These are phyloP conservation scores for Rhagoletis zephyria DNA, from an alignment of 1,140 invertebrate genomes.

Conservation along the genomic window DNA sequence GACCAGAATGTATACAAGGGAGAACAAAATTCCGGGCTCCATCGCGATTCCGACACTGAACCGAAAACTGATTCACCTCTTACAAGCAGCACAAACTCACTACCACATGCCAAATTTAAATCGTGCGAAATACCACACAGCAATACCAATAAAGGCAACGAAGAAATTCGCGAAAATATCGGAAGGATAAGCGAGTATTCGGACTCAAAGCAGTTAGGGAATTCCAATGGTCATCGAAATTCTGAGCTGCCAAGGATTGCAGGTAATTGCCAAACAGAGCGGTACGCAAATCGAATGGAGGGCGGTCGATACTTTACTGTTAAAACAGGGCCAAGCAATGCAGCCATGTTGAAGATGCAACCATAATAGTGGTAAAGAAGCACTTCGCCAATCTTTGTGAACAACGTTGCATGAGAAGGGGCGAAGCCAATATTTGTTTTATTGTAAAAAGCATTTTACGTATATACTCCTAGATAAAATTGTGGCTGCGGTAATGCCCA, in stretches of 20 bases:
- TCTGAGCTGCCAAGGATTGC: neutral
- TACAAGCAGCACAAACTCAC: conserved; percentile 6
- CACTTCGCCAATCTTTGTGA: neutral
- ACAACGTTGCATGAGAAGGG: neutral
- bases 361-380: neutral
- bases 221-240: neutral
- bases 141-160: neutral
- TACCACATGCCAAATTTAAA: neutral
- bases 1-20: neutral
- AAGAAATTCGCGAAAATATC: neutral
- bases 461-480: neutral
- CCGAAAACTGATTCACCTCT: neutral
- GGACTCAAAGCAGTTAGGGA: neutral
- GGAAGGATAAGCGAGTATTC: neutral
- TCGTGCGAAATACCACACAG: neutral
- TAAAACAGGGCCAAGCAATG: neutral
- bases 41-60: conserved; percentile 2
- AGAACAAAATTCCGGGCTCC: neutral
- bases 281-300: neutral
- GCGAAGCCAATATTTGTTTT: neutral
- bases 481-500: neutral
- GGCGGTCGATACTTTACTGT: neutral
- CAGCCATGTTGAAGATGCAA: neutral
- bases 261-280: neutral
- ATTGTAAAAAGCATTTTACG: neutral